Conservation (phyloP, 2,888 invertebrate genomes). For the Aricia artaxerxes region DNA sequence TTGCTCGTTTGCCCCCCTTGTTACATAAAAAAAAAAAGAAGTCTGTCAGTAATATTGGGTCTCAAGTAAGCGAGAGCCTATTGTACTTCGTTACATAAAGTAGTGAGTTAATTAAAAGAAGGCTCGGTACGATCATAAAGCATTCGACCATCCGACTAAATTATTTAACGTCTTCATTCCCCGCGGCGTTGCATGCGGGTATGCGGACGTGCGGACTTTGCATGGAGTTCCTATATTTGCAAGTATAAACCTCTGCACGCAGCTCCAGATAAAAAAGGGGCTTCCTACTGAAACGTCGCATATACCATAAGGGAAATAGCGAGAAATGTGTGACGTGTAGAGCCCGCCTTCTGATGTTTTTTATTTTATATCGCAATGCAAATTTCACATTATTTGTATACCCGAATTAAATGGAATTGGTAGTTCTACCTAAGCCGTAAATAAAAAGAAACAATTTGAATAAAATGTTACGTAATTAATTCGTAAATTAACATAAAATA, state of each 20-base stretch:
- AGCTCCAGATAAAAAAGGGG: conserved; percentile 30
- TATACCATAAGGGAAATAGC: conserved; percentile 3
- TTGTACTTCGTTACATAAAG: conserved; percentile 31
- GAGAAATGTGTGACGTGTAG: not conserved
- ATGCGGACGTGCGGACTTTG: conserved; percentile 59
- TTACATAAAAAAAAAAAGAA: too few species aligned
- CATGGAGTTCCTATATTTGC: conserved; percentile 41
- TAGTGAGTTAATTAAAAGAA: conserved; percentile 47
- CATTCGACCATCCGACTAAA: conserved; percentile 73
- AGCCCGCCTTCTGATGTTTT: not conserved
- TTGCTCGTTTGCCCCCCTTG: too few species aligned
- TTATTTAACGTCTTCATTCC: conserved; percentile 80
- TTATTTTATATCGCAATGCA: not conserved
- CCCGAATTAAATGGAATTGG: not conserved
- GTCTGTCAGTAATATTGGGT: too few species aligned
- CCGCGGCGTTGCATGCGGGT: conserved; percentile 72
- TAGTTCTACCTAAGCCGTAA: not conserved
- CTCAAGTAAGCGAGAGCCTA: not conserved
- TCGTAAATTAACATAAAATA: conserved; percentile 8
- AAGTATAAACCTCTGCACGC: conserved; percentile 38
- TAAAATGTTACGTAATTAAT: not conserved
- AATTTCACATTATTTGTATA: not conserved
- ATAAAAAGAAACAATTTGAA: not conserved
- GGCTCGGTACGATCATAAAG: conserved; percentile 63
- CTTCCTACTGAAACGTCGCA: conserved; percentile 9